phyloP scores from a whole-genome alignment of 23 tunicate genomes.

The Ascidia mentula region DNA sequence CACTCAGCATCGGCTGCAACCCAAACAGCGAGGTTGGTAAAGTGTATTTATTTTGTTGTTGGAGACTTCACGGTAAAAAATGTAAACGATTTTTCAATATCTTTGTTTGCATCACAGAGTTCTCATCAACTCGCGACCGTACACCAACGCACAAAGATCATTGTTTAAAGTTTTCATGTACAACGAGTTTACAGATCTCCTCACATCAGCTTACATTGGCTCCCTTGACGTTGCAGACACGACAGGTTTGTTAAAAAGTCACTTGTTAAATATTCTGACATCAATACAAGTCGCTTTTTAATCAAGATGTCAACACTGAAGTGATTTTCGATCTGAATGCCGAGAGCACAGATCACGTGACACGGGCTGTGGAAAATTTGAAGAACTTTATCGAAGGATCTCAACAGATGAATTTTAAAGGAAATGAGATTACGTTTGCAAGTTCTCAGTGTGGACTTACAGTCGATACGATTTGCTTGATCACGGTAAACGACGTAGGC shows the following conservation, averaged over 20 bases:
- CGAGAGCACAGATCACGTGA: neutral
- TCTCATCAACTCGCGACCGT: neutral
- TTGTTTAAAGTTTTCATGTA: neutral
- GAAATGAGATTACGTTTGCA: neutral
- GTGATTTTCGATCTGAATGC: neutral
- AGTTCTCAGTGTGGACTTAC: neutral
- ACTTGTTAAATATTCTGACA: neutral
- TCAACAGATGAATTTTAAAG: neutral
- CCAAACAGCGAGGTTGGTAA: neutral
- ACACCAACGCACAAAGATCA: neutral
- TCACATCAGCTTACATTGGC: neutral
- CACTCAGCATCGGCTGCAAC: neutral
- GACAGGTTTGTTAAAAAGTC: neutral
- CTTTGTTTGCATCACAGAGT: neutral
- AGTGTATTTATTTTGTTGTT: neutral
- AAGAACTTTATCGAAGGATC: neutral
- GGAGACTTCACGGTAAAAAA: too few species aligned
- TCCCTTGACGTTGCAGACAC: neutral
- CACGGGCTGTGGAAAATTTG: neutral
- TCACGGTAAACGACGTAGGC: too few species aligned
- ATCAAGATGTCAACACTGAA: slow-evolving; percentile 4
- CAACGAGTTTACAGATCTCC: neutral
- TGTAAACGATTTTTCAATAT: too few species aligned
- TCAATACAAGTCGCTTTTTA: too few species aligned
- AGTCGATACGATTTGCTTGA: too few species aligned